Evolutionary conservation across 2,113 vertebrate species (phyloP).

Genomic region (Hypocryptadius cinnamomeus): DNA sequence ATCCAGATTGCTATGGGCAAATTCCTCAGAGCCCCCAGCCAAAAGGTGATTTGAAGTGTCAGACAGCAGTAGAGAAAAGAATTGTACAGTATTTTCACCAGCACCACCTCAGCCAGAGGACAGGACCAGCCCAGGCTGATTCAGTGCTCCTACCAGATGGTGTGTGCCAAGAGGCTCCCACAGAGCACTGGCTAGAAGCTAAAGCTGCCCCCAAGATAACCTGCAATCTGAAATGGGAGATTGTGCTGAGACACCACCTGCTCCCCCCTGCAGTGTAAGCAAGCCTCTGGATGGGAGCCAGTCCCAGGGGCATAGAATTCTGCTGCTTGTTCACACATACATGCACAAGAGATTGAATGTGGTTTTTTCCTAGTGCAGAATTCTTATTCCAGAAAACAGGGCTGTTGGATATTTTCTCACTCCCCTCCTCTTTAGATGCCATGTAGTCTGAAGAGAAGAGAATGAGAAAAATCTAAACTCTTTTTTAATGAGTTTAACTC

Average conservation of each 20-base stretch:
- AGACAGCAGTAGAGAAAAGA: background rate
- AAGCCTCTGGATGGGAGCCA: constrained; percentile 13
- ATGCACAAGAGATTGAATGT: background rate
- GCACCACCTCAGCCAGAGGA: background rate
- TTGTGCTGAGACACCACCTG: constrained; percentile 21
- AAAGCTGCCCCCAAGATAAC: constrained; percentile 6
- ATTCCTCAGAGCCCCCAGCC: background rate
- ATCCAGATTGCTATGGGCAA: background rate
- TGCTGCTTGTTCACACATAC: constrained; percentile 14
- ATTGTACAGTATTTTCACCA: background rate
- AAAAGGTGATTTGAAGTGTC: background rate
- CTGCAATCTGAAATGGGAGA: background rate
- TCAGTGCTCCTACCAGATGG: background rate
- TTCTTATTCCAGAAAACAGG: background rate
- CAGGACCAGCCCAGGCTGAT: background rate
- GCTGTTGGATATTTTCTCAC: background rate
- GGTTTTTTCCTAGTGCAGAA: background rate
- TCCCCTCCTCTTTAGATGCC: background rate
- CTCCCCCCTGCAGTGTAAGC: background rate
- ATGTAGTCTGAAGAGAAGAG: background rate
- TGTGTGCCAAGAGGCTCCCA: background rate
- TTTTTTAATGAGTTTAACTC: background rate
- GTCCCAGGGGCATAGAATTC: background rate
- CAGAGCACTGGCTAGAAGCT: background rate
- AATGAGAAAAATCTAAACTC: background rate